Conservation (phyloP, 2,888 invertebrate genomes). For the Idaea dimidiata region DNA sequence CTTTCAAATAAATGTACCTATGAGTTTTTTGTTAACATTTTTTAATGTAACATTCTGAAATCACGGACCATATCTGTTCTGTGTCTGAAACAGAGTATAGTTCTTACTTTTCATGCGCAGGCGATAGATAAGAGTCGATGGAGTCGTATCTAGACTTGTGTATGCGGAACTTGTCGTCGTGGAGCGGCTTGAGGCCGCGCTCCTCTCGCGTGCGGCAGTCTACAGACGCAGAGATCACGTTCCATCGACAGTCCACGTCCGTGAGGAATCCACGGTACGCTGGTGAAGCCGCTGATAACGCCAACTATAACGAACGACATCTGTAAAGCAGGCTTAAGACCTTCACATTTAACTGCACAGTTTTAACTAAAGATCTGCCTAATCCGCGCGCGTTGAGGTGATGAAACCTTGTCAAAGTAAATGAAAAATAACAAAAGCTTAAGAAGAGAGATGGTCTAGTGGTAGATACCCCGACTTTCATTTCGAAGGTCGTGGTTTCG, state of each 20-base stretch:
- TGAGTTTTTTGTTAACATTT: too few relatives aligned
- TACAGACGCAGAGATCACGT: slow-evolving; percentile 96
- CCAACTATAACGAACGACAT: slow-evolving; percentile 82
- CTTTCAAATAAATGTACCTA: too few relatives aligned
- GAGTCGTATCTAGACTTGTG: slow-evolving; percentile 98
- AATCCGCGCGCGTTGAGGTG: too few relatives aligned
- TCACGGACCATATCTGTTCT: too few relatives aligned
- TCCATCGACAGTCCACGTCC: slow-evolving; percentile 99
- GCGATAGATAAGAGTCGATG: slow-evolving; percentile 97
- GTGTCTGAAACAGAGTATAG: not conserved
- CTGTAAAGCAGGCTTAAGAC: too few relatives aligned
- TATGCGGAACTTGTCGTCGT: slow-evolving; percentile 89
- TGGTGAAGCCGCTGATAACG: slow-evolving; percentile 97
- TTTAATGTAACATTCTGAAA: too few relatives aligned
- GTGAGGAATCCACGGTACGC: slow-evolving; percentile 95
- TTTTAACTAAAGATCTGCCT: too few relatives aligned
- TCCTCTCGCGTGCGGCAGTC: slow-evolving; percentile 97
- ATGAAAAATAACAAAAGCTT: too few relatives aligned
- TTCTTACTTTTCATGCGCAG: slow-evolving; percentile 87
- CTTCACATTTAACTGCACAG: not conserved
- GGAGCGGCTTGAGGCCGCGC: slow-evolving; percentile 87
- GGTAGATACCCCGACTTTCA: too few relatives aligned
- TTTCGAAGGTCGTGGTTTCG: too few relatives aligned
- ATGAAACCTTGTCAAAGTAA: too few relatives aligned
- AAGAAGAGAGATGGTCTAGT: too few relatives aligned